Evolutionary conservation across 1,140 invertebrate species (phyloP).

Genomic region (Reticulitermes speratus): DNA sequence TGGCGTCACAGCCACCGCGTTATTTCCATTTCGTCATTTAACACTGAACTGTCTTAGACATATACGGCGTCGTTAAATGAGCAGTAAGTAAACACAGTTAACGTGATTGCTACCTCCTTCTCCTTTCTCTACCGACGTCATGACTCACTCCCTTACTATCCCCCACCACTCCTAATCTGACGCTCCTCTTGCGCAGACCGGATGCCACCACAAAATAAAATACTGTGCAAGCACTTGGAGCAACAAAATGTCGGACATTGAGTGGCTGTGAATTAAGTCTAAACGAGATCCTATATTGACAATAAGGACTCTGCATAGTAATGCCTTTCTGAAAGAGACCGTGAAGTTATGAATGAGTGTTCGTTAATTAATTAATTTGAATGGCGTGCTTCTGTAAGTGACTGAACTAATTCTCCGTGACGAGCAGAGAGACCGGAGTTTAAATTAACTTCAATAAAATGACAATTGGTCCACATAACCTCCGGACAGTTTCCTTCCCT

Average conservation of each 20-base stretch:
- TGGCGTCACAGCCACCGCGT: too few species aligned
- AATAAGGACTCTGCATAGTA: neutral
- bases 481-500: neutral
- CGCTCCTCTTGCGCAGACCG: too few species aligned
- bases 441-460: neutral
- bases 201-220: too few species aligned
- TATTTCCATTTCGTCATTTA: too few species aligned
- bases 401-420: neutral
- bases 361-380: slow-evolving; percentile 14
- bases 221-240: too few species aligned
- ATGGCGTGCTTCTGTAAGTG: neutral
- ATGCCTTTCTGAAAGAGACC: neutral
- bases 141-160: too few species aligned
- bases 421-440: neutral
- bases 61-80: too few species aligned
- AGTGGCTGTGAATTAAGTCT: neutral
- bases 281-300: neutral
- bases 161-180: too few species aligned
- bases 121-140: too few species aligned
- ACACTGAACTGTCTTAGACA: too few species aligned
- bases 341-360: neutral
- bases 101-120: too few species aligned
- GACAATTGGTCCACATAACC: neutral
- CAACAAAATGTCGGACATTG: neutral
- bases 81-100: too few species aligned